Evolutionary conservation across 2,113 vertebrate species (phyloP).

Genomic region (Larimichthys crocea): DNA sequence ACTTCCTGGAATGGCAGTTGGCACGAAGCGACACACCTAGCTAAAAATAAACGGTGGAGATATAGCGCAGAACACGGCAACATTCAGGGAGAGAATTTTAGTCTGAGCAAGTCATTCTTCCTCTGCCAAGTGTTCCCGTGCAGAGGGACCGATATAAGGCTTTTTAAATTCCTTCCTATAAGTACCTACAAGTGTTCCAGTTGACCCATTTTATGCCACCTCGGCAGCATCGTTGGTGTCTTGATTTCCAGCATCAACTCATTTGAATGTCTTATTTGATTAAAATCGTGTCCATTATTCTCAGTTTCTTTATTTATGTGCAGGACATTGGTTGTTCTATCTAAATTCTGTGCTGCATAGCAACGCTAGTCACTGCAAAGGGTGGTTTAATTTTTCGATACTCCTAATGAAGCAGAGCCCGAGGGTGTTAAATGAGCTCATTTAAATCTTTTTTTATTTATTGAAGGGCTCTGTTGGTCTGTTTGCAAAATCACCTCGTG

Average conservation of each 20-base stretch:
- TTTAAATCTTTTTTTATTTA: background rate
- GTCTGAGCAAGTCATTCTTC: constrained; percentile 25
- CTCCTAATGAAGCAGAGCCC: background rate
- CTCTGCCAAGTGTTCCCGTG: constrained; percentile 4
- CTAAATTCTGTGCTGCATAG: no score
- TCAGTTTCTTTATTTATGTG: background rate
- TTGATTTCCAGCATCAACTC: background rate
- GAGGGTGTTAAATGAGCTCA: background rate
- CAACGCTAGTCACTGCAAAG: background rate
- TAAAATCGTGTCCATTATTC: background rate
- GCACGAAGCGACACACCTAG: constrained; percentile 68
- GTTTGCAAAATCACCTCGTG: no score
- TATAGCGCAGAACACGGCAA: constrained; percentile 57
- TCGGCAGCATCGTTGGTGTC: no score
- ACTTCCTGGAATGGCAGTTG: constrained; percentile 77
- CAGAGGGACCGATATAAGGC: background rate
- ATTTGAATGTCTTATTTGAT: background rate
- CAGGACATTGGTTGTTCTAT: background rate
- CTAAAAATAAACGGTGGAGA: constrained; percentile 71
- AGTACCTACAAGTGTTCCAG: background rate
- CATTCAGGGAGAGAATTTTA: constrained; percentile 37
- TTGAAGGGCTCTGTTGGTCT: background rate
- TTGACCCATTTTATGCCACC: background rate
- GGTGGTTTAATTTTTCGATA: background rate
- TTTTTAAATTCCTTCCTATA: constrained; percentile 35